Conservation (phyloP, 2,797 vertebrate genomes). For the Gambelia wislizenii region DNA sequence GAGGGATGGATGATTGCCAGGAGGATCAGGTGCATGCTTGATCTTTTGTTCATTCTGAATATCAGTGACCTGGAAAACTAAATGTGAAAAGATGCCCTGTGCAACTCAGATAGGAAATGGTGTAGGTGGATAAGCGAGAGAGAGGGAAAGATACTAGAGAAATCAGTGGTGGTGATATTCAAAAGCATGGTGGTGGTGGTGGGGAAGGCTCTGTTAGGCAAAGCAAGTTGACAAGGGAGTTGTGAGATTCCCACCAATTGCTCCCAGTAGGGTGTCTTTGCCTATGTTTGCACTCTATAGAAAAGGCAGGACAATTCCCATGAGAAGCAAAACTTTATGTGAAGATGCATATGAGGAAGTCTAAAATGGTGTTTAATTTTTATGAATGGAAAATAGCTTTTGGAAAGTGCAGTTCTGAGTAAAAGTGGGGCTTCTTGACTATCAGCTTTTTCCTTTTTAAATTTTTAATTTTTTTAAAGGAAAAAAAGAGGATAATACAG, state of each 20-base stretch:
- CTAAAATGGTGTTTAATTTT: background rate
- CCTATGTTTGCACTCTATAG: too few relatives aligned
- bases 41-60: slow-evolving; percentile 1
- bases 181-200: background rate
- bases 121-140: background rate
- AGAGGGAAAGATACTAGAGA: background rate
- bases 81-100: background rate
- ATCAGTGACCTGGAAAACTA: slow-evolving; percentile 15
- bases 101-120: background rate
- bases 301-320: background rate
- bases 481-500: background rate
- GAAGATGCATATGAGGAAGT: background rate
- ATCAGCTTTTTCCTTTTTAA: background rate
- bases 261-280: background rate
- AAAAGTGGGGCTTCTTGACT: background rate
- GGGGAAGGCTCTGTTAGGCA: background rate
- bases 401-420: background rate
- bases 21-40: background rate
- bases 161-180: background rate
- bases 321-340: background rate
- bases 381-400: background rate
- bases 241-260: background rate
- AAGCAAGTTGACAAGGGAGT: too few relatives aligned
- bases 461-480: too few relatives aligned
- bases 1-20: background rate